Evolutionary conservation across 2,797 vertebrate species (phyloP).

Genomic region (Okamejei kenojei): DNA sequence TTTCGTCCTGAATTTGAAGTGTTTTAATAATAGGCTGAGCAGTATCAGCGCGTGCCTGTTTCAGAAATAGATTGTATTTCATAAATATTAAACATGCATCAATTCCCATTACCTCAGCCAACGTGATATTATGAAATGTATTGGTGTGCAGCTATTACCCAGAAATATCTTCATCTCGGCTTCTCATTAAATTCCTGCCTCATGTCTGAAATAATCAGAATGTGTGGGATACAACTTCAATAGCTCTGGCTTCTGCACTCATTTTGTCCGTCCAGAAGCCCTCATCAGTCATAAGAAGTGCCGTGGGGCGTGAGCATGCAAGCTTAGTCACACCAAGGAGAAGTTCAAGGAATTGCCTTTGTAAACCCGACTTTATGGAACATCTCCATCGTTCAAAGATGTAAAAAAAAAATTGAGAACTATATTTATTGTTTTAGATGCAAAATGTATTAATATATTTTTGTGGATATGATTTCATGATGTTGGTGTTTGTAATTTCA

Average conservation of each 20-base stretch:
- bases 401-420: not conserved
- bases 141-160: not conserved
- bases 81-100: slow-evolving; percentile 34
- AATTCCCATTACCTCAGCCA: slow-evolving; percentile 3
- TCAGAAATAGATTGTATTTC: slow-evolving; percentile 12
- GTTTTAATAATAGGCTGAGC: slow-evolving; percentile 23
- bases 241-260: not conserved
- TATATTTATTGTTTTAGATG: not conserved
- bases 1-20: slow-evolving; percentile 15
- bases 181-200: slow-evolving; percentile 34
- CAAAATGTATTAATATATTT: not conserved
- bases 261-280: not conserved
- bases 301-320: not conserved
- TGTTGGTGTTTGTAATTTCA: not conserved
- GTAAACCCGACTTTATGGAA: not conserved
- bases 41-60: not conserved
- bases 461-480: not conserved
- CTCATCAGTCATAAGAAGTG: not conserved
- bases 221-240: not conserved
- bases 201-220: slow-evolving; percentile 29
- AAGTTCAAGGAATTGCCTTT: not conserved
- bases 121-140: slow-evolving; percentile 30
- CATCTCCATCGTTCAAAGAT: no score
- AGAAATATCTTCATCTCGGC: slow-evolving; percentile 5
- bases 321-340: not conserved